Base-by-base conservation (phyloP, 2,888 invertebrate species). In the Cylloceria caligata region DNA sequence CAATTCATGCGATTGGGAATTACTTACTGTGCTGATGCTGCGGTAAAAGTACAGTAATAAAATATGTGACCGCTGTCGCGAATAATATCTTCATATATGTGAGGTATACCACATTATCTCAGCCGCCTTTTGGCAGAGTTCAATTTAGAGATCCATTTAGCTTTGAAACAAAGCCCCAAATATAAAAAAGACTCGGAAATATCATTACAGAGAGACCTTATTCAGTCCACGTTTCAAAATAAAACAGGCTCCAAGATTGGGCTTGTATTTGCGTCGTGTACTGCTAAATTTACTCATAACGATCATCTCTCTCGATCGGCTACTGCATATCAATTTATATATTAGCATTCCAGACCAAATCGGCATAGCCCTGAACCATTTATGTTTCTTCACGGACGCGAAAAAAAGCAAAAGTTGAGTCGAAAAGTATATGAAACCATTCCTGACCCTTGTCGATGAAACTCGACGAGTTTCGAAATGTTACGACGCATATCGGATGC, bases 41-140 rank as follows among this genome's bases (percentile, higher is more conserved):
- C 47, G 55, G 64, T 76, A 57, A 11, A 80, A 71, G 24, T 69
- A 65, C 24, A 36, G 64, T 64, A 74, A 80, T 75, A 80, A 80
- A 80, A 80, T 71, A 71, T 69, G 80, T 69, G n/a, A n/a, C n/a
- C n/a, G n/a, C n/a, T 80, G 68, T 36, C 68, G 16, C 47, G 39
- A 7, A 6, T 36, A 36, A 39, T 47, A 67, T 73, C 72, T 65
- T 11, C 27, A 75, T 57, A 57, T 60, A 57, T 34, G 11, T n/a
- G n/a, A 42, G 16, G 34, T 13, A 27, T 55, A 39, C 6, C 3
- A 3, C 7, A 34, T 7, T 6, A 1, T 7, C 34, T 36, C 9
- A 7, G 11, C 3, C 36, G 11, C 6, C 11, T 36, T 36, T 36
- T 5, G 11, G 9, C 36, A 7, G 6, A 36, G 0, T 36, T 2